Evolutionary conservation across 2,113 vertebrate species (phyloP).

Genomic region (Protobothrops mucrosquamatus): DNA sequence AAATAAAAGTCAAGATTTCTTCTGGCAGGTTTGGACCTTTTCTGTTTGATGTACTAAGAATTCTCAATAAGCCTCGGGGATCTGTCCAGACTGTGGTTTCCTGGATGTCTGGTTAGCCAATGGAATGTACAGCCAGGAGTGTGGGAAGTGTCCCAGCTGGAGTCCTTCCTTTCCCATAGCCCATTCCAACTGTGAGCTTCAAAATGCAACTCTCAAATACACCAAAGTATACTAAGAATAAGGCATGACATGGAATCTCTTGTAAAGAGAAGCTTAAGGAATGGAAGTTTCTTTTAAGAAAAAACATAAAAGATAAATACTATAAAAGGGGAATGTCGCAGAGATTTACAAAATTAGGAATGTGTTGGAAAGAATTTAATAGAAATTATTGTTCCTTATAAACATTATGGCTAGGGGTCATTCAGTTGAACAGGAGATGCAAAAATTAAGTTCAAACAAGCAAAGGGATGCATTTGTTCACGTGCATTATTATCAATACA

Average conservation of each 20-base stretch:
- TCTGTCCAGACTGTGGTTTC: slow-evolving; percentile 19
- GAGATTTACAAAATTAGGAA: background rate
- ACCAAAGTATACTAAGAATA: background rate
- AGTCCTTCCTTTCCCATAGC: background rate
- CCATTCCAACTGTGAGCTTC: background rate
- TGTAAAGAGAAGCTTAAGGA: background rate
- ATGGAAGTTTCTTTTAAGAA: background rate
- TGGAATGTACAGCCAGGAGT: background rate
- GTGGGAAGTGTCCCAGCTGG: background rate
- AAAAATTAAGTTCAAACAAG: background rate
- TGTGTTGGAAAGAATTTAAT: background rate
- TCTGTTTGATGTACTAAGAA: background rate
- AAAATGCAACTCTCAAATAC: background rate
- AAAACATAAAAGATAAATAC: background rate
- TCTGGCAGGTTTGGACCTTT: background rate
- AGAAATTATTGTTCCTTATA: background rate
- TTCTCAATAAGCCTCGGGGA: background rate
- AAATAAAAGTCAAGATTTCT: background rate
- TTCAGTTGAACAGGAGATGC: background rate
- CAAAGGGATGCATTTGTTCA: background rate
- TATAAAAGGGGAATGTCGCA: background rate
- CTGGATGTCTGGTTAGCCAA: slow-evolving; percentile 3
- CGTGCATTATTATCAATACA: background rate
- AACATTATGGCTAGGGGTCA: background rate
- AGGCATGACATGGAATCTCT: background rate